Evolutionary conservation across 1,140 invertebrate species (phyloP), one percentile per base, ranked within the genome.

Genomic region (Panagrolaimus sp.): DNA sequence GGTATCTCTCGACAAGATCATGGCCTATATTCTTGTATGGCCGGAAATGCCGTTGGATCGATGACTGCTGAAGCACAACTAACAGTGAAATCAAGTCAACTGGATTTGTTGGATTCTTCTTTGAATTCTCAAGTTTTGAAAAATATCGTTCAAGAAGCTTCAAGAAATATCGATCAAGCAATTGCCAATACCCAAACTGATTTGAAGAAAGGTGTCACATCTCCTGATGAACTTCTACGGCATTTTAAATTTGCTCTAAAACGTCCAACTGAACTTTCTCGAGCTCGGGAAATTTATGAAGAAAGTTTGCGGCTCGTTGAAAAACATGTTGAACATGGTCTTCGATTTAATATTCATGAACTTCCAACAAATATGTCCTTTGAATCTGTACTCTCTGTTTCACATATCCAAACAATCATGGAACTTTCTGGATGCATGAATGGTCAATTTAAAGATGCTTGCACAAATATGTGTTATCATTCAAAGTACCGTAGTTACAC

Each of bases 381-480:
- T 65, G 80, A 82, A 71, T 80, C 80, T 0, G 76, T 82, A 26
- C 71, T 82, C 1, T 68, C 77, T 45, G 80, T 81, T 3, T 79
- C 80, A 21, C 82, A 82, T 62, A 76, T 82, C 45, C 82, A 82
- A 65, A 83, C 78, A 21, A 43, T 82, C 26, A 83, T 83, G 82
- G 80, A 83, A 65, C 71, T 83, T 17, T 81, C 80, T 14, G 80
- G 75, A 5, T 77, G 76, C 68, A 77, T 77, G 76, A 78, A 75
- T 43, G 75, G 75, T 0, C 77, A 79, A 66, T 77, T 76, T 28
- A 78, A 79, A 63, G 76, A 83, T 63, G 52, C 76, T 28, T 82
- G 80, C 62, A 69, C 64, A 0, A 74, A 82, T 63, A 78, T 83
- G 76, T 82, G 80, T 64, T 82, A 81, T 64, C 81, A 83, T 55